Base-by-base conservation (phyloP, 2,113 vertebrate genomes). In the Lethenteron camtschaticum region DNA sequence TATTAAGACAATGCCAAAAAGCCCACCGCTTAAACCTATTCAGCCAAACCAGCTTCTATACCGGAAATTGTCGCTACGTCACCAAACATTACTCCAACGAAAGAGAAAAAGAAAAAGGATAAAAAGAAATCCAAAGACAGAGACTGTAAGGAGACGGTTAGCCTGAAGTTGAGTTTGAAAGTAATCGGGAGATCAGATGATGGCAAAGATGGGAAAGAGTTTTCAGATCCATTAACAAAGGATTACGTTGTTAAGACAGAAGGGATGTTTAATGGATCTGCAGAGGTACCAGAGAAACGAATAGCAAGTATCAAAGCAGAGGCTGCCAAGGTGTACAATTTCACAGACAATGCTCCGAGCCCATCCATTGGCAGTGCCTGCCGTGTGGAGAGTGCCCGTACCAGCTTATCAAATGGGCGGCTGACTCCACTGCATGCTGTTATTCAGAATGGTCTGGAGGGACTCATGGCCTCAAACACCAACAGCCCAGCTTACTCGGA, bases 81-180 rank as follows among this genome's bases (percentile, higher is more conserved):
- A 78, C 90, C 89, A 56, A 78, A 85, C 56, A 77, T 92, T 72
- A 84, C 83, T 56, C 85, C 83, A 75, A 84, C 87, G 73, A 95
- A 96, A 83, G 94, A 96, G 77, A 99, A 99, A 79, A 99, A 99
- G 76, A 99, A 96, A 79, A 99, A 96, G 73, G 92, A 99, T 73
- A 96, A 96, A 81, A 99, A 96, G 81, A n/a, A 20, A 16, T 66
- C 63, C 24, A 66, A 96, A 95, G 79, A 96, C 96, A 73, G 83
- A 89, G 72, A 70, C 78, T 75, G 72, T 12, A 96, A 95, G 77
- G 94, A 99, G 66, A 82, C 79, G 2, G 92, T 91, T 78, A 95
- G 84, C 71, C 88, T 90, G 60, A 84, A 92, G 76, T 85, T 66
- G 63, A 66, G 63, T 11, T 66, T 66, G 63, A 66, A 66, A 20